A percentile compares a stretch with the other conserved stretches of the same genome.
phyloP scores from a whole-genome alignment of 2,888 invertebrate species.

The Hylaea fasciaria region DNA sequence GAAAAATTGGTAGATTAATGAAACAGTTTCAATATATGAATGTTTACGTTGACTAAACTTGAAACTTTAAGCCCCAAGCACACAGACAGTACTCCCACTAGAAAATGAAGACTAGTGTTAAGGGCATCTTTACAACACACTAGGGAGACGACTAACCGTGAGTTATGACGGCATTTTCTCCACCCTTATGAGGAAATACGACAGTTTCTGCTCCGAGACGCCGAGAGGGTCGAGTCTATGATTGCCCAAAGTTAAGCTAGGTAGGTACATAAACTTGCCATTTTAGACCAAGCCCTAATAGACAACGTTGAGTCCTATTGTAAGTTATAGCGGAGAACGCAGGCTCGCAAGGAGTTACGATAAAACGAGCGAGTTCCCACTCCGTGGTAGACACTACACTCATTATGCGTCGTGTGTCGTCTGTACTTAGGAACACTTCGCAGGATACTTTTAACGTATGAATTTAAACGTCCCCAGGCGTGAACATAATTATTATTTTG shows the following conservation, averaged over 20 bases:
- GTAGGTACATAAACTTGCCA: slow-evolving; percentile 51
- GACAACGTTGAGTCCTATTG: slow-evolving; percentile 37
- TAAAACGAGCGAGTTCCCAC: slow-evolving; percentile 15
- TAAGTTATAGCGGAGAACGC: slow-evolving; percentile 36
- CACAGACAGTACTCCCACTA: slow-evolving; percentile 64
- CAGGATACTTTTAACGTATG: slow-evolving; percentile 48
- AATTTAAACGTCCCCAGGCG: slow-evolving; percentile 44
- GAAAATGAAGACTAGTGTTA: slow-evolving; percentile 83
- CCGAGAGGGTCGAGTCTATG: slow-evolving; percentile 69
- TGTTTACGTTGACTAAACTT: slow-evolving; percentile 12
- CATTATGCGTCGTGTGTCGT: slow-evolving; percentile 61
- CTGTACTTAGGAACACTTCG: slow-evolving; percentile 51
- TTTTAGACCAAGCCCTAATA: slow-evolving; percentile 39
- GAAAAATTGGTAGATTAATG: background rate
- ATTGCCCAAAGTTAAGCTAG: slow-evolving; percentile 72
- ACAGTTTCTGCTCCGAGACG: slow-evolving; percentile 71
- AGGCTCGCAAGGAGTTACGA: slow-evolving; percentile 27
- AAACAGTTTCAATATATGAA: background rate
- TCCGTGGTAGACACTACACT: slow-evolving; percentile 32
- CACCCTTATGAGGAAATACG: slow-evolving; percentile 84
- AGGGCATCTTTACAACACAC: slow-evolving; percentile 83
- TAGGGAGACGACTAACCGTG: slow-evolving; percentile 78
- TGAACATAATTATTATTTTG: slow-evolving; percentile 32
- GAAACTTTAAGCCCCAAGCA: slow-evolving; percentile 49
- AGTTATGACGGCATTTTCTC: slow-evolving; percentile 82